These are phyloP conservation scores for Conistra vaccinii DNA, from an alignment of 2,888 invertebrate species.

Conservation along the genomic window DNA sequence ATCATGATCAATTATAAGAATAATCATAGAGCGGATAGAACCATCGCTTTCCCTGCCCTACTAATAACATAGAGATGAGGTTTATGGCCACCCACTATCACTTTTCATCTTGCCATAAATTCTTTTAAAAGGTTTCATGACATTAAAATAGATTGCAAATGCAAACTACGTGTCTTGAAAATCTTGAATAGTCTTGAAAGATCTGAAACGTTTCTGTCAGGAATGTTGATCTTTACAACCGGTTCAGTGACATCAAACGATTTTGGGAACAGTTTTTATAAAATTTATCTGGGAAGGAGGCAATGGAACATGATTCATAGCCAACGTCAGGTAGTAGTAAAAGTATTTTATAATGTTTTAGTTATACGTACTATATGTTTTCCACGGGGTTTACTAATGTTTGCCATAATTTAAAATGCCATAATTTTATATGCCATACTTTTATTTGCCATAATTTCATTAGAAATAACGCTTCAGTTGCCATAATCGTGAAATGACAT, in stretches of 20 bases:
- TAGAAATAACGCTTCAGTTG: too few relatives aligned
- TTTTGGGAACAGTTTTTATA: constrained; percentile 10
- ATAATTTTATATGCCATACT: too few relatives aligned
- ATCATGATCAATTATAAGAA: constrained; percentile 48
- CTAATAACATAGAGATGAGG: constrained; percentile 1
- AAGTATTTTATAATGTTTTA: not conserved
- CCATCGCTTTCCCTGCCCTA: constrained; percentile 45
- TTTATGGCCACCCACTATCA: constrained; percentile 5
- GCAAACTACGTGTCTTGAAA: not conserved
- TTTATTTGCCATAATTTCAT: too few relatives aligned
- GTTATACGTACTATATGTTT: not conserved
- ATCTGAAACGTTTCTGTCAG: constrained; percentile 8
- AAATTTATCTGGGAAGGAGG: constrained; percentile 4
- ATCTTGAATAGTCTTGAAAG: not conserved
- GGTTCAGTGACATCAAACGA: constrained; percentile 23
- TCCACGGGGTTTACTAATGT: too few relatives aligned
- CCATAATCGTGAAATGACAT: too few relatives aligned
- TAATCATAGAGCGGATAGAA: constrained; percentile 23
- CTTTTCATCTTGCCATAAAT: constrained; percentile 10
- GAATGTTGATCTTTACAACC: constrained; percentile 36
- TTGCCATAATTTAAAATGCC: too few relatives aligned
- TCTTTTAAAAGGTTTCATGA: constrained; percentile 7
- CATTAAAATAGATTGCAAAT: constrained; percentile 24
- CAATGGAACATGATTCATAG: constrained; percentile 5
- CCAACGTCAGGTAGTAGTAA: not conserved